A percentile compares a stretch with the other conserved stretches of the same genome.
phyloP scores from a whole-genome alignment of 2,888 invertebrate species.

The Argyresthia goedartella region DNA sequence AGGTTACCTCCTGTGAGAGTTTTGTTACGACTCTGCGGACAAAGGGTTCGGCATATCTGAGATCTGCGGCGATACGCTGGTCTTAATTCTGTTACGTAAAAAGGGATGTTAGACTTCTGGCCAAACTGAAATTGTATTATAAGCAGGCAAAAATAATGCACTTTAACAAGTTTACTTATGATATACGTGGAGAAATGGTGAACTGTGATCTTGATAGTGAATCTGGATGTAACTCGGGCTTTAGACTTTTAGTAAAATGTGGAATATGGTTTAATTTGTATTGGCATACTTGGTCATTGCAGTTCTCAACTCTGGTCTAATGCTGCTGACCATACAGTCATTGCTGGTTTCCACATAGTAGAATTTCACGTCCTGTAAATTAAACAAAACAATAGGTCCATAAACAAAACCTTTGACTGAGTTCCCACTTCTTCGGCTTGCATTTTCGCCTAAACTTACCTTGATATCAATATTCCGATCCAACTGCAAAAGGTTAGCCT shows the following conservation, averaged over 20 bases:
- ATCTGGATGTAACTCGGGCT: no score
- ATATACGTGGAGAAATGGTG: no score
- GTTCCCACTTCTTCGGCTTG: no score
- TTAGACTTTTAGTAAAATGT: no score
- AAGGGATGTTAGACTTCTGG: not conserved
- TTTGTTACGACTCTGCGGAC: slow-evolving; percentile 36
- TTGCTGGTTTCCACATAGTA: slow-evolving; percentile 84
- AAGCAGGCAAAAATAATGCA: no score
- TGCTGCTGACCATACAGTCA: slow-evolving; percentile 77
- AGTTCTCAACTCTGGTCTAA: slow-evolving; percentile 76
- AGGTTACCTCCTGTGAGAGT: slow-evolving; percentile 22
- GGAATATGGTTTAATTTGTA: no score
- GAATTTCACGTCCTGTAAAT: slow-evolving; percentile 67
- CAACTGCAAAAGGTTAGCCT: slow-evolving; percentile 69
- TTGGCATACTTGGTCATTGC: slow-evolving; percentile 67
- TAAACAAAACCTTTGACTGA: no score
- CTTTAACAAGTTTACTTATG: no score
- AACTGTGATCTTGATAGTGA: no score
- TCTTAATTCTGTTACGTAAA: not conserved
- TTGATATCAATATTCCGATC: slow-evolving; percentile 74
- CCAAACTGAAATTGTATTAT: no score
- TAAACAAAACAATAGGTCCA: not conserved
- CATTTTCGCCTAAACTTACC: slow-evolving; percentile 18
- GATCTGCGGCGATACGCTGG: not conserved
- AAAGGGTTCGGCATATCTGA: not conserved